Percentiles rank a stretch among this genome's conserved stretches.
phyloP scores from a whole-genome alignment of 37 sponge, comb jelly and placozoan genomes.

The Crambe crambe region DNA sequence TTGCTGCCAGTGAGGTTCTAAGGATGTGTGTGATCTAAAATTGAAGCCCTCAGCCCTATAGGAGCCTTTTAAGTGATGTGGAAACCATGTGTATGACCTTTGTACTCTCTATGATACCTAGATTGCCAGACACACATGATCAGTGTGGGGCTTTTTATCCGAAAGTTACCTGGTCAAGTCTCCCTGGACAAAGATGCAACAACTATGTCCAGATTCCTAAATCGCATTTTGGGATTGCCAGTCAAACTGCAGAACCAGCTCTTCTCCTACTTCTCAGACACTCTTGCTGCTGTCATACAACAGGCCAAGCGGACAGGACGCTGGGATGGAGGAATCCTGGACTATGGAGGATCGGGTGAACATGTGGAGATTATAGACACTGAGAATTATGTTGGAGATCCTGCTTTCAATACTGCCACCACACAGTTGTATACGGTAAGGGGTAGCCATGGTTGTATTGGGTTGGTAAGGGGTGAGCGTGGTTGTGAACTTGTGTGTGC shows the following conservation, averaged over 20 bases:
- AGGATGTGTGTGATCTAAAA: too few species aligned
- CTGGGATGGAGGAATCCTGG: slow-evolving; percentile 85
- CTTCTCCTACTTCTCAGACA: slow-evolving; percentile 88
- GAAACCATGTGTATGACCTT: too few species aligned
- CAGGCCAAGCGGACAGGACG: slow-evolving; percentile 72
- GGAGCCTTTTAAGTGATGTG: background rate
- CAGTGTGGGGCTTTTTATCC: slow-evolving; percentile 50
- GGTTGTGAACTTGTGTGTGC: background rate
- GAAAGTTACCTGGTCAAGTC: background rate
- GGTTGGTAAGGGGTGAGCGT: background rate
- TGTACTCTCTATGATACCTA: slow-evolving; percentile 2
- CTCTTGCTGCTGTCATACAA: slow-evolving; percentile 56
- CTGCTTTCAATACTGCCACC: slow-evolving; percentile 74
- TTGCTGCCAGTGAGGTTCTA: too few species aligned
- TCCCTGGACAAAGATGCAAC: slow-evolving; percentile 65
- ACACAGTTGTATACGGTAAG: slow-evolving; percentile 78
- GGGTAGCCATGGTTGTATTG: background rate
- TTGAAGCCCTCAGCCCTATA: too few species aligned
- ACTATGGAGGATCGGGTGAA: slow-evolving; percentile 72
- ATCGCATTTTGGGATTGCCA: slow-evolving; percentile 81
- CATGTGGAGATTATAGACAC: slow-evolving; percentile 64
- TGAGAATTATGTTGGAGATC: slow-evolving; percentile 67
- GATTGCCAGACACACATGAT: slow-evolving; percentile 51
- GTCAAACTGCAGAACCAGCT: slow-evolving; percentile 89
- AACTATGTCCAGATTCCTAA: slow-evolving; percentile 82